Base-by-base conservation (phyloP, 2,888 invertebrate species). In the Eristalis intricaria region DNA sequence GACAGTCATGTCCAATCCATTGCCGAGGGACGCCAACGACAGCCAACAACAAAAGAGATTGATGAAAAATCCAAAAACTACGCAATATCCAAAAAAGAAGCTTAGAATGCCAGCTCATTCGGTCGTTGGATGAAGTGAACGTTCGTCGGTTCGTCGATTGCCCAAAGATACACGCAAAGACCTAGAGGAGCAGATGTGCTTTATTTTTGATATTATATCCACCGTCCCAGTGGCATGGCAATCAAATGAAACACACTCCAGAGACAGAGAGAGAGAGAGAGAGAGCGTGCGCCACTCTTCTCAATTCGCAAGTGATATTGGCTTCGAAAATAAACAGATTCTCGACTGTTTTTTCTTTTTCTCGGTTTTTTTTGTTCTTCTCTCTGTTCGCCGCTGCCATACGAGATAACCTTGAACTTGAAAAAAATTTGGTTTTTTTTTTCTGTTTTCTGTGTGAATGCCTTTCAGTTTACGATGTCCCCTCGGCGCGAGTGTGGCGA, bases 1-100 rank as follows among this genome's bases (percentile, higher is more conserved):
- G 77, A 69, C 69, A 63, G 76, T 78, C 70, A 70, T 78, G 70
- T 61, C 69, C 32, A 77, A 77, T 61, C 22, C 23, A 32, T 22
- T 19, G 43, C 50, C 5, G 19, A n/a, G 23, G 23, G 23, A 75
- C 23, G 50, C 19, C 23, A 40, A 63, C 29, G n/a, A 15, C 13
- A 19, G 22, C 5, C 40, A 65, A 13, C 19, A 5, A 4, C 10
- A 7, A 38, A 19, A 58, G 15, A 65, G 19, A 56, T 5, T 35
- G 26, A 22, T 26, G 15, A 29, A 43, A 58, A 60, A 63, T 15
- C 40, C 50, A 10, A 29, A 50, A 76, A 77, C 68, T 68, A 43
- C 76, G 68, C 69, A n/a, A n/a, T n/a, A 61, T 63, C 69, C 50
- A 56, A 13, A 63, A 63, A 63, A 60, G n/a, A 19, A 50, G 19